Base-by-base conservation (phyloP, 2,797 vertebrate genomes). In the Eulemur rubriventer region DNA sequence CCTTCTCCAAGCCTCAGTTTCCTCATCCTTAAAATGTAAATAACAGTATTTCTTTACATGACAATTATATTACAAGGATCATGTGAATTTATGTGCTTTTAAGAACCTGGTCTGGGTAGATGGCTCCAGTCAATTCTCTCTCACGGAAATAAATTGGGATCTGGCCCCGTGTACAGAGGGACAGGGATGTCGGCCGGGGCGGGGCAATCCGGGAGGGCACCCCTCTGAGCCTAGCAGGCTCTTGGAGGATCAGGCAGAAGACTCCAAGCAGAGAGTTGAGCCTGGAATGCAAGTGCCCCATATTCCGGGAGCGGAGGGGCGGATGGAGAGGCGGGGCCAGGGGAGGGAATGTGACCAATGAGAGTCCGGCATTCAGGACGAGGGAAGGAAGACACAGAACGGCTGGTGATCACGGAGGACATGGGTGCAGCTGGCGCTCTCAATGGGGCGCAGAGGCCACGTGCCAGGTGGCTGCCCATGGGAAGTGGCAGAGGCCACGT, bases 391-490 rank as follows among this genome's bases (percentile, higher is more conserved):
- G 84, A 72, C 30, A 10, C 46, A 26, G 95, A 85, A 35, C 6
- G 7, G 55, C 28, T 1, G 52, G 57, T n/a, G 13, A 7, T n/a
- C 35, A 0, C 0, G 13, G 57, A 81, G 10, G 17, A 20, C 7
- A 2, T 14, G 28, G 18, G 16, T 17, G 13, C 72, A 65, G 63
- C 12, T 43, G 20, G 33, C 13, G 38, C 12, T 78, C 4, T 43
- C 52, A 38, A 43, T 18, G 41, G 65, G n/a, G 7, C 30, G 59
- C 46, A 75, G 65, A 57, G 7, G 73, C 26, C 8, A 0, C 0
- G 0, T 5, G n/a, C 0, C 0, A 10, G 35, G 46, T 2, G 0
- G 73, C 13, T 48, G 24, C 59, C 72, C 8, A 17, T 18, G 55
- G 50, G 14, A 73, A 81, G 18, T 0, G 14, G n/a, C 30, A 6